These are phyloP conservation scores for Hypotaenidia okinawae DNA, from an alignment of 2,797 vertebrate species.

Conservation along the genomic window DNA sequence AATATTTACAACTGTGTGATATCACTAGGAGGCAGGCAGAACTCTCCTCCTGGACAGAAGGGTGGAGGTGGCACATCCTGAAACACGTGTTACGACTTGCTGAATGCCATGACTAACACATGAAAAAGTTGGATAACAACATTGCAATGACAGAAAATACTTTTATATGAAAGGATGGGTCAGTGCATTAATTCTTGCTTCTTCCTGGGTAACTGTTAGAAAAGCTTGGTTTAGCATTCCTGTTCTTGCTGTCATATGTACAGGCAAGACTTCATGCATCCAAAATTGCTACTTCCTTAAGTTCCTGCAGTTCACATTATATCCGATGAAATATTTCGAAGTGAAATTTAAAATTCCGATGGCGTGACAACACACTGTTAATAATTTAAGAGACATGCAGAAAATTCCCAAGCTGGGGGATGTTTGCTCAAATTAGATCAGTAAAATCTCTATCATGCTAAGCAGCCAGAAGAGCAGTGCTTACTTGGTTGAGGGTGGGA, in stretches of 20 bases:
- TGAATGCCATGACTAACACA: neutral
- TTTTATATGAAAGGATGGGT: neutral
- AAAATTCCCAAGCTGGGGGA: conserved; percentile 28
- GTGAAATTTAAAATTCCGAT: conserved; percentile 16
- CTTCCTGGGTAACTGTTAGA: neutral
- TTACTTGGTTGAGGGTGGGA: conserved; percentile 89
- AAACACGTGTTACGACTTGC: neutral
- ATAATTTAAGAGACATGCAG: conserved; percentile 62
- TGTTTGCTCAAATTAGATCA: conserved; percentile 67
- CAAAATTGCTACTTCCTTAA: conserved; percentile 1
- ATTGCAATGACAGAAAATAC: neutral
- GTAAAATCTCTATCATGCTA: conserved; percentile 44
- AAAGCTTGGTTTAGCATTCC: conserved; percentile 10
- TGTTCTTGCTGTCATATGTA: neutral
- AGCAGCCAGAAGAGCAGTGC: conserved; percentile 42
- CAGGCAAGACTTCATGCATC: neutral
- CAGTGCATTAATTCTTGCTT: neutral
- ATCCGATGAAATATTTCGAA: conserved; percentile 40
- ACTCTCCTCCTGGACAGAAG: neutral
- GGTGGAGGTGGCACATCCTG: neutral
- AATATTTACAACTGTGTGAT: neutral
- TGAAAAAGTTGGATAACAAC: neutral
- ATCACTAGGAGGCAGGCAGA: neutral
- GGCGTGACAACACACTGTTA: conserved; percentile 26
- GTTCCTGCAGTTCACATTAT: neutral